A percentile compares a stretch with the other conserved stretches of the same genome.
Conservation (phyloP, 2,888 invertebrate genomes). For the Drosophila stalkeri region DNA sequence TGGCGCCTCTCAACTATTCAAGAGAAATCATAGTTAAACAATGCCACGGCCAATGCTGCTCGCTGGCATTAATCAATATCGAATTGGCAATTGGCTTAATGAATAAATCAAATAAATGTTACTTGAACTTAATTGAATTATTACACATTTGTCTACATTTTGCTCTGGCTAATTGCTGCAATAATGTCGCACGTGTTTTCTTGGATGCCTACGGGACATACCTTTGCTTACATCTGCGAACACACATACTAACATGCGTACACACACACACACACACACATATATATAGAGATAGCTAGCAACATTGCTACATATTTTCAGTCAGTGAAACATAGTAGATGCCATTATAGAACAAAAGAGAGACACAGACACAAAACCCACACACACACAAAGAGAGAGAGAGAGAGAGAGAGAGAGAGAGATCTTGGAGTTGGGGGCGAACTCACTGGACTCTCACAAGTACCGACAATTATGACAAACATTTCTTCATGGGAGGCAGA, state of each 20-base stretch:
- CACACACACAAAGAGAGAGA: not conserved
- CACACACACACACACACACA: slow-evolving; percentile 2
- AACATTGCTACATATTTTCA: slow-evolving; percentile 42
- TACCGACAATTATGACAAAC: slow-evolving; percentile 78
- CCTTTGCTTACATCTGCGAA: slow-evolving; percentile 1
- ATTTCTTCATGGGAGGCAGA: slow-evolving; percentile 53
- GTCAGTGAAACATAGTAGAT: slow-evolving; percentile 48
- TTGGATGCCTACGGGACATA: slow-evolving; percentile 40
- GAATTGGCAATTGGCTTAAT: slow-evolving; percentile 45
- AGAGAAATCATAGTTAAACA: slow-evolving; percentile 2
- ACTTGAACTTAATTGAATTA: slow-evolving; percentile 78
- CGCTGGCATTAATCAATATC: slow-evolving; percentile 42
- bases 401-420: not conserved
- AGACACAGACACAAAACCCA: not conserved
- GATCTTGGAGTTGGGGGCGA: not conserved
- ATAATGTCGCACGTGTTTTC: slow-evolving; percentile 75
- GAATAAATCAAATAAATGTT: slow-evolving; percentile 78
- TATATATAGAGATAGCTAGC: not conserved
- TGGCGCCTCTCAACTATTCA: not conserved
- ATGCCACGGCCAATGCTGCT: not conserved
- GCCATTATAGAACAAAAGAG: slow-evolving; percentile 56
- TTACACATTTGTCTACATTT: slow-evolving; percentile 77
- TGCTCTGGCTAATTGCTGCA: slow-evolving; percentile 72
- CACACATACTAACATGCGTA: not conserved
- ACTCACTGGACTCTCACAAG: slow-evolving; percentile 56